Evolutionary conservation across 2,888 invertebrate species (phyloP).

Genomic region (Rhaphigaster nebulosa): DNA sequence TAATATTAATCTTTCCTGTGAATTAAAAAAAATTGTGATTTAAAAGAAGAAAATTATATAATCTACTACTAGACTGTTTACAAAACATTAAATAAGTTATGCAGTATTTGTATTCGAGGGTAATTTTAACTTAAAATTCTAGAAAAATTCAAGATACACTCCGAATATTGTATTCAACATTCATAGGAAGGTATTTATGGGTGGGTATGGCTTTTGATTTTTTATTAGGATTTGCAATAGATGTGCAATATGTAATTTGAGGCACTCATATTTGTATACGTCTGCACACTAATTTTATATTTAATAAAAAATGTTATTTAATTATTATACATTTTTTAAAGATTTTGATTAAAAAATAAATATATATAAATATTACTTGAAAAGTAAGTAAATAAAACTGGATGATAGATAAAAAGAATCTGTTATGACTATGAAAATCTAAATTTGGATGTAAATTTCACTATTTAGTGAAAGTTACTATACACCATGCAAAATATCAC

Average conservation of each 20-base stretch:
- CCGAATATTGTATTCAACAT: neutral
- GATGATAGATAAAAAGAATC: neutral
- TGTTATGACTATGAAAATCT: neutral
- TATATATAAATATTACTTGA: neutral
- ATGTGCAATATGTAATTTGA: conserved; percentile 7
- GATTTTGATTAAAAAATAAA: neutral
- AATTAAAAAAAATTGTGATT: neutral
- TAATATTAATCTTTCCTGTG: neutral
- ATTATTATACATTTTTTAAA: neutral
- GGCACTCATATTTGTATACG: conserved; percentile 26
- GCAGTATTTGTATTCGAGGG: neutral
- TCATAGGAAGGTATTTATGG: conserved; percentile 23
- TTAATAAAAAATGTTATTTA: neutral
- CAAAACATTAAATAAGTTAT: neutral
- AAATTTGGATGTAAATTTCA: neutral
- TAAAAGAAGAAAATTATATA: neutral
- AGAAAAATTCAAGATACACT: neutral
- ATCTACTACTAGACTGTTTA: neutral
- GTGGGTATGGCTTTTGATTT: conserved; percentile 32
- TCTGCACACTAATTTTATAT: conserved; percentile 28
- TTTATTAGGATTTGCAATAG: neutral
- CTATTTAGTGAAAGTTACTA: neutral
- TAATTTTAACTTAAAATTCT: neutral
- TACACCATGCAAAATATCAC: neutral
- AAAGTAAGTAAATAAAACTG: neutral